Evolutionary conservation across 2,113 vertebrate genomes (phyloP).

Genomic region (Oxyruncus cristatus): DNA sequence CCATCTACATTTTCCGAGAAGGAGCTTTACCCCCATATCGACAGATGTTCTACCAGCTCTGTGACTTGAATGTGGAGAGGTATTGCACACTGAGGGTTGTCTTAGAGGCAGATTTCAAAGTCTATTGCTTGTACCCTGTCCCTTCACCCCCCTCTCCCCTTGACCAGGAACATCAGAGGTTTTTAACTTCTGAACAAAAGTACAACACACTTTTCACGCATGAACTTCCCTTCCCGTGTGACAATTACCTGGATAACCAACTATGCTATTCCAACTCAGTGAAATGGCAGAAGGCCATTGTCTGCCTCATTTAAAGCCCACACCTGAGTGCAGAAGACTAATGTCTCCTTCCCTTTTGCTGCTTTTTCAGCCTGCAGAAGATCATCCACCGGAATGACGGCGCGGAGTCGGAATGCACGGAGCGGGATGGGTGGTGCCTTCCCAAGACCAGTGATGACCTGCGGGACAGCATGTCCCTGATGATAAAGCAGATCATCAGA

Average conservation of each 20-base stretch:
- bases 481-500: slow-evolving; percentile 88
- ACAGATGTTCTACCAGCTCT: slow-evolving; percentile 99
- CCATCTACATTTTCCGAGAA: slow-evolving; percentile 87
- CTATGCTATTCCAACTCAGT: neutral
- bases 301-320: neutral
- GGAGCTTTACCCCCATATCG: slow-evolving; percentile 91
- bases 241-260: neutral
- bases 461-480: slow-evolving; percentile 86
- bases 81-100: slow-evolving; percentile 22
- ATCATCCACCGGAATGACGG: slow-evolving; percentile 81
- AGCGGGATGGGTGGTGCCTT: slow-evolving; percentile 93
- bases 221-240: neutral
- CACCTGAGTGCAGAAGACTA: neutral
- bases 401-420: slow-evolving; percentile 79
- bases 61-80: slow-evolving; percentile 91
- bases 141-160: neutral
- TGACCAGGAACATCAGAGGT: neutral
- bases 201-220: neutral
- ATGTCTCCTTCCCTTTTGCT: neutral
- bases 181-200: neutral
- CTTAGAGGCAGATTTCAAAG: neutral
- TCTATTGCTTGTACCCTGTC: neutral
- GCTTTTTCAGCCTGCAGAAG: slow-evolving; percentile 77
- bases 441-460: slow-evolving; percentile 88
- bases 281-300: neutral